A percentile compares a stretch with the other conserved stretches of the same genome.
Evolutionary conservation across 2,888 invertebrate species (phyloP).

Genomic region (Sesia bembeciformis): DNA sequence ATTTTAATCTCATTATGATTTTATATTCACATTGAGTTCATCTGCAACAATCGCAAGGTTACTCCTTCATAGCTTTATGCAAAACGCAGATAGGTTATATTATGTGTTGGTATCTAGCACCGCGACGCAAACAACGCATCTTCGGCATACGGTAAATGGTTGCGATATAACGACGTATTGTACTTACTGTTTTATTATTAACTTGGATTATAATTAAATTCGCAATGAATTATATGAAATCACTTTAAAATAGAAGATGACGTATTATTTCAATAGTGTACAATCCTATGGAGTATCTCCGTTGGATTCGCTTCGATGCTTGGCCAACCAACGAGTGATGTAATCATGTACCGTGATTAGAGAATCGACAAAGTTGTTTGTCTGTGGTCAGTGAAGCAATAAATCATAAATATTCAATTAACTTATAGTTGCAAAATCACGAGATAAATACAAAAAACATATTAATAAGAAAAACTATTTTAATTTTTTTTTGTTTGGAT

Average conservation of each 20-base stretch:
- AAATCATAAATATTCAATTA: no score
- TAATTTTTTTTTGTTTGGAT: no score
- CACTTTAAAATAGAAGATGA: slow-evolving; percentile 54
- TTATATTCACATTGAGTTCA: slow-evolving; percentile 42
- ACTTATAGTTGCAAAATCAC: no score
- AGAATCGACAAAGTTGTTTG: no score
- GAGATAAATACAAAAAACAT: no score
- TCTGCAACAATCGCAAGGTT: slow-evolving; percentile 60
- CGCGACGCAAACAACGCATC: slow-evolving; percentile 58
- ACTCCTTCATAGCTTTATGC: slow-evolving; percentile 59
- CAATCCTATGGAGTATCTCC: slow-evolving; percentile 14
- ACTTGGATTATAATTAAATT: slow-evolving; percentile 28
- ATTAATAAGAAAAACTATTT: no score
- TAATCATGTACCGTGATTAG: slow-evolving; percentile 3
- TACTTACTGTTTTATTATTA: slow-evolving; percentile 55
- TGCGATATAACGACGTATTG: slow-evolving; percentile 14
- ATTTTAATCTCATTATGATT: slow-evolving; percentile 54
- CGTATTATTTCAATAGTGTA: slow-evolving; percentile 45
- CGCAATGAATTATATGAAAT: slow-evolving; percentile 24
- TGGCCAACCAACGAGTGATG: slow-evolving; percentile 45
- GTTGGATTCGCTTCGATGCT: slow-evolving; percentile 36
- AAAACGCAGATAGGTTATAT: slow-evolving; percentile 66
- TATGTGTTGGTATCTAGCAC: slow-evolving; percentile 69
- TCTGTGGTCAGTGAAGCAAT: no score
- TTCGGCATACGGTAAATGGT: slow-evolving; percentile 28